These are phyloP conservation scores for Leguminivora glycinivorella DNA, from an alignment of 1,140 invertebrate genomes.

Conservation along the genomic window DNA sequence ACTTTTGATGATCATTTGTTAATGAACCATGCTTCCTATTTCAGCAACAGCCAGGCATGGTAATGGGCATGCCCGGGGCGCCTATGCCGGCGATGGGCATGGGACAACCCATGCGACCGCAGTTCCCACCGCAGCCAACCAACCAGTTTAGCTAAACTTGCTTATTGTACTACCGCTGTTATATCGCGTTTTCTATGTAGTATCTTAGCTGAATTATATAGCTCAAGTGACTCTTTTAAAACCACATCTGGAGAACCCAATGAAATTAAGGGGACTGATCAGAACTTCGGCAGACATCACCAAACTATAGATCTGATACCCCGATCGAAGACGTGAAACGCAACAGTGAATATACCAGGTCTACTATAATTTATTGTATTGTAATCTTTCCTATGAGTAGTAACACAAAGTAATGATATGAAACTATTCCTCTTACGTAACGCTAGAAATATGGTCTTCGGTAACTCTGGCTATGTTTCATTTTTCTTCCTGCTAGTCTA, in stretches of 20 bases:
- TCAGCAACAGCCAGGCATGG: constrained; percentile 73
- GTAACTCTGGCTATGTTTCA: too few species aligned
- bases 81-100: constrained; percentile 62
- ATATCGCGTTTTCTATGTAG: constrained; percentile 13
- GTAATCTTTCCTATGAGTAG: too few species aligned
- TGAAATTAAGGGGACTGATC: background rate
- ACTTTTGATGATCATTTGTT: background rate
- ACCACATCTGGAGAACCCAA: background rate
- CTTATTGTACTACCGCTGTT: background rate
- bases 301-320: background rate
- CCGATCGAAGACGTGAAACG: constrained; percentile 22
- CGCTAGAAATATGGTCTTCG: too few species aligned
- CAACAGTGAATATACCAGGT: constrained; percentile 21
- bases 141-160: constrained; percentile 71
- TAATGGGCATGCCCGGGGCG: constrained; percentile 66
- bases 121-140: constrained; percentile 59
- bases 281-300: background rate
- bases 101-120: constrained; percentile 60
- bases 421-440: too few species aligned
- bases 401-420: too few species aligned
- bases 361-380: background rate
- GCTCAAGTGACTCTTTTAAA: constrained; percentile 6
- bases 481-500: too few species aligned
- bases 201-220: constrained; percentile 7
- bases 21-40: constrained; percentile 34